These are phyloP conservation scores for Drosophila seclusa DNA, from an alignment of 2,888 invertebrate species.

Conservation along the genomic window DNA sequence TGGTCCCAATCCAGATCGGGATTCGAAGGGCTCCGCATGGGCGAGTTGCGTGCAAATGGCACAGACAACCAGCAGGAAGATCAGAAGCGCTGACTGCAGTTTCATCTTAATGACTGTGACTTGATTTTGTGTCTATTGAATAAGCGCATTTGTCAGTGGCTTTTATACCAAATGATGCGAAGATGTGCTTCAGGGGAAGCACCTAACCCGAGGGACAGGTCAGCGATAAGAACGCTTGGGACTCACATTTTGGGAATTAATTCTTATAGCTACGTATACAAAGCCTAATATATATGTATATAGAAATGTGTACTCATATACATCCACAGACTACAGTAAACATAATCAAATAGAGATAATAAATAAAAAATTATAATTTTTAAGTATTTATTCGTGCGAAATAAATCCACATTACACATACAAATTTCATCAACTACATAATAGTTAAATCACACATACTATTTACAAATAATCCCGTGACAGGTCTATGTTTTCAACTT, in stretches of 20 bases:
- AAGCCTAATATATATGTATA: neutral
- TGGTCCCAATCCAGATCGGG: constrained; percentile 4
- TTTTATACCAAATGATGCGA: constrained; percentile 18
- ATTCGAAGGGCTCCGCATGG: constrained; percentile 15
- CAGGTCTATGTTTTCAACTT: constrained; percentile 32
- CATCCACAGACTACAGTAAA: neutral
- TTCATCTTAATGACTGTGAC: constrained; percentile 50
- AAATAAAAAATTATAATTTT: neutral
- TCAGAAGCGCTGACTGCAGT: constrained; percentile 30
- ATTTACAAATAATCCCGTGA: constrained; percentile 41
- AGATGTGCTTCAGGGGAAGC: constrained; percentile 23
- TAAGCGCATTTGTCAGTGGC: neutral
- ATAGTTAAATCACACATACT: constrained; percentile 36
- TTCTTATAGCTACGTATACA: neutral
- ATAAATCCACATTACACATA: neutral
- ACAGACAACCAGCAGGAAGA: constrained; percentile 38
- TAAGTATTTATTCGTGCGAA: neutral
- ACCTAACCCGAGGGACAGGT: constrained; percentile 13
- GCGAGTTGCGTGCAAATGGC: constrained; percentile 29
- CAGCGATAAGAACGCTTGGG: constrained; percentile 15
- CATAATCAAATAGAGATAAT: neutral
- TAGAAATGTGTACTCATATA: neutral
- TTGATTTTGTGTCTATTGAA: neutral
- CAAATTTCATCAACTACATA: neutral
- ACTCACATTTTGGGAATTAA: constrained; percentile 5